Conservation (phyloP, 2,113 vertebrate species). For the Corythaeola cristata region DNA sequence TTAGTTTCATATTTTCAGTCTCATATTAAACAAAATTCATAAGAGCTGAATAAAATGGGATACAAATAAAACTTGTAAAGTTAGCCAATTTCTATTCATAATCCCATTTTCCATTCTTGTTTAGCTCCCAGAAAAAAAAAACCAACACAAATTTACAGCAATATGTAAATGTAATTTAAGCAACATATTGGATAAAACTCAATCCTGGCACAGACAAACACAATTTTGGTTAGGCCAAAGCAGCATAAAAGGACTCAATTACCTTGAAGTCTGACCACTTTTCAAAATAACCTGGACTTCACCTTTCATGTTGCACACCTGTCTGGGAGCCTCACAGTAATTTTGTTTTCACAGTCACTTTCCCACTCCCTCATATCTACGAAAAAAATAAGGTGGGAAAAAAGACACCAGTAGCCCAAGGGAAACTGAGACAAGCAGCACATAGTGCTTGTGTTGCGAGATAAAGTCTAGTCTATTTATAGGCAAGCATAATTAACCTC, state of each 20-base stretch:
- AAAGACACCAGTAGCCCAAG: neutral
- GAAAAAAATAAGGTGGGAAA: neutral
- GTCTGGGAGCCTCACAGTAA: neutral
- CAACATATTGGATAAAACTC: neutral
- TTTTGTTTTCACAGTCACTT: neutral
- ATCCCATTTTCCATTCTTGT: neutral
- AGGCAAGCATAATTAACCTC: neutral
- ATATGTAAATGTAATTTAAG: neutral
- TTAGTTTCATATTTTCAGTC: neutral
- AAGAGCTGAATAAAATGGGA: neutral
- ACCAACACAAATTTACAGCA: neutral
- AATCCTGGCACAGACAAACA: neutral
- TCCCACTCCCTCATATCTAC: neutral
- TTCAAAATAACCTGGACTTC: neutral
- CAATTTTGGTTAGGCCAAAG: neutral
- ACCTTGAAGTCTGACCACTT: neutral
- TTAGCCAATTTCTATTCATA: neutral
- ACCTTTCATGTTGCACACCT: neutral
- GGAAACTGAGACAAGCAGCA: neutral
- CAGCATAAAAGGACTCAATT: neutral
- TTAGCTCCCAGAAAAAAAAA: neutral
- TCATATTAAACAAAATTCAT: neutral
- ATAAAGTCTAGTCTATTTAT: neutral
- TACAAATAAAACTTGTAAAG: neutral
- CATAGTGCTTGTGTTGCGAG: neutral